A percentile compares a stretch with the other conserved stretches of the same genome.
Evolutionary conservation across 2,888 invertebrate species (phyloP).

Genomic region (Perizoma affinitatum): DNA sequence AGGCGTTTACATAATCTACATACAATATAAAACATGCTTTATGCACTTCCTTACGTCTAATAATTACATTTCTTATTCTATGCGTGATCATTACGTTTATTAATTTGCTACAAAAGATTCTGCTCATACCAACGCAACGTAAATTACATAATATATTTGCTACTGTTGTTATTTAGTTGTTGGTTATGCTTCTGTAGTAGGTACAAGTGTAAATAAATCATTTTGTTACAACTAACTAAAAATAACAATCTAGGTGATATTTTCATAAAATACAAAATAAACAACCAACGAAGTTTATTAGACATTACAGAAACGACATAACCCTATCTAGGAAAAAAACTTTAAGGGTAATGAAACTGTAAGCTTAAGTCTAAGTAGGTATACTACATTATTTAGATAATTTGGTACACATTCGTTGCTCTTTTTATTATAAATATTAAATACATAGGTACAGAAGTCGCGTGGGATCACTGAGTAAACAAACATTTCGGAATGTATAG

Average conservation of each 20-base stretch:
- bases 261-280: constrained; percentile 2
- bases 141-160: constrained; percentile 25
- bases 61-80: constrained; percentile 76
- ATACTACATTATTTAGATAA: constrained; percentile 72
- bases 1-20: constrained; percentile 77
- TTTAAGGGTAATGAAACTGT: constrained; percentile 55
- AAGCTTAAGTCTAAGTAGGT: constrained; percentile 74
- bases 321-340: constrained; percentile 44
- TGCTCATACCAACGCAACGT: constrained; percentile 56
- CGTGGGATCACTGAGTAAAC: constrained; percentile 61
- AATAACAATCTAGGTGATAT: background rate
- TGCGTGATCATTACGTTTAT: constrained; percentile 71
- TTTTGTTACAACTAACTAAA: constrained; percentile 17
- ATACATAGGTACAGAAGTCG: constrained; percentile 50
- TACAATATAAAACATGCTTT: constrained; percentile 82
- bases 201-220: constrained; percentile 28
- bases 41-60: constrained; percentile 71
- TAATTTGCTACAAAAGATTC: constrained; percentile 65
- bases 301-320: constrained; percentile 12
- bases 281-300: constrained; percentile 12
- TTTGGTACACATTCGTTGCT: constrained; percentile 84
- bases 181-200: constrained; percentile 24
- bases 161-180: constrained; percentile 35
- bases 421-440: constrained; percentile 56
- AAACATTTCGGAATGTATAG: constrained; percentile 73